Evolutionary conservation across 2,113 vertebrate genomes (phyloP).

Genomic region (Thryonomys swinderianus): DNA sequence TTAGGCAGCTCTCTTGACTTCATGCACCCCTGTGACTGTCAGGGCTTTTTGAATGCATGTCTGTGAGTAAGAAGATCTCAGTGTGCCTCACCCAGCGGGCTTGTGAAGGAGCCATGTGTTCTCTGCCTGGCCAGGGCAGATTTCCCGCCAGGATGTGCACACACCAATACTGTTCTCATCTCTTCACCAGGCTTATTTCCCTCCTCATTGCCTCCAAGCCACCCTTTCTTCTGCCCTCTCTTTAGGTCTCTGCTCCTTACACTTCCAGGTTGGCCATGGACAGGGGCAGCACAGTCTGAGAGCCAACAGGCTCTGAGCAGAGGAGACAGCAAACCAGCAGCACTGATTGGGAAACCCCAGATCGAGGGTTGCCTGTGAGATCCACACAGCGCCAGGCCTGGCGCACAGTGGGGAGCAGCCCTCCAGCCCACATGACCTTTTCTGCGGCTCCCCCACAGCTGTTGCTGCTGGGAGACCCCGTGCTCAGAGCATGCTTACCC

Average conservation of each 20-base stretch:
- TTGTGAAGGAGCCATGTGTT: rapidly evolving
- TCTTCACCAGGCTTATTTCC: not conserved
- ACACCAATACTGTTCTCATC: rapidly evolving
- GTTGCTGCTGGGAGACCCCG: not conserved
- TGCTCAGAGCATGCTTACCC: not conserved
- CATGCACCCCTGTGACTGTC: not conserved
- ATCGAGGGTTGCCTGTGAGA: not conserved
- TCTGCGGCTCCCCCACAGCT: not conserved
- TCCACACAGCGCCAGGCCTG: rapidly evolving
- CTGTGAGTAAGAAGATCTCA: not conserved
- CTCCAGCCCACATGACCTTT: not conserved
- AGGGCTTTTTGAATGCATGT: not conserved
- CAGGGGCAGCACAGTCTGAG: not conserved
- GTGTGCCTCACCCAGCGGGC: rapidly evolving
- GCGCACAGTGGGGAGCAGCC: rapidly evolving
- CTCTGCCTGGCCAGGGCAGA: not conserved
- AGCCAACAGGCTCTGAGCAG: not conserved
- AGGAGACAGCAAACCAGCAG: not conserved
- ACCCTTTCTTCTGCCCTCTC: not conserved
- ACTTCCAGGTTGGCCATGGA: not conserved
- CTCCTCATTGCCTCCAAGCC: not conserved
- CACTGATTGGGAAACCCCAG: rapidly evolving
- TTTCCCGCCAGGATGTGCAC: rapidly evolving
- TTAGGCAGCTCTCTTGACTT: not conserved
- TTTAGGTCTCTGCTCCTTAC: too few relatives aligned